A percentile compares a stretch with the other conserved stretches of the same genome.
These are phyloP conservation scores for Portunus trituberculatus DNA, from an alignment of 1,140 invertebrate species.

Conservation along the genomic window DNA sequence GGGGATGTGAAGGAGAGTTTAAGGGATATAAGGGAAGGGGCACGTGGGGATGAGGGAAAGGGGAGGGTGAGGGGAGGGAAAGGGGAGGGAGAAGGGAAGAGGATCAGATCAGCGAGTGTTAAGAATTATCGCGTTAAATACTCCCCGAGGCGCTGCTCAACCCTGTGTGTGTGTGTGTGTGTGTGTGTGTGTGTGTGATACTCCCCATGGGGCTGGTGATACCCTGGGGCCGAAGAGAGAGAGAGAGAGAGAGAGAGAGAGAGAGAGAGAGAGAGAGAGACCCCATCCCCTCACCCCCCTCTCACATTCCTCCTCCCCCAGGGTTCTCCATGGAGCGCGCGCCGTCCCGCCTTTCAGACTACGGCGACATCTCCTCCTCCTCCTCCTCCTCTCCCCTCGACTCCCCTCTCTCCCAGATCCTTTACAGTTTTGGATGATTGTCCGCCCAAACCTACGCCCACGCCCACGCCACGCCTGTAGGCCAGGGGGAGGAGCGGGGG, in stretches of 20 bases:
- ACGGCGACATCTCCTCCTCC: slow-evolving; percentile 69
- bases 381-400: slow-evolving; percentile 66
- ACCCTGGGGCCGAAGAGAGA: background rate
- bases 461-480: slow-evolving; percentile 36
- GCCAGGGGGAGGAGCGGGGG: slow-evolving; percentile 11
- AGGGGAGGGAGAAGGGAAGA: slow-evolving; percentile 24
- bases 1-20: no score
- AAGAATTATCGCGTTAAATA: slow-evolving; percentile 42
- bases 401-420: slow-evolving; percentile 69
- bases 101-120: slow-evolving; percentile 25
- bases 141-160: slow-evolving; percentile 33
- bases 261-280: slow-evolving; percentile 58
- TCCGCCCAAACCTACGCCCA: slow-evolving; percentile 68
- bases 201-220: no score
- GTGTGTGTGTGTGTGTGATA: no score
- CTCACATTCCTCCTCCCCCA: background rate
- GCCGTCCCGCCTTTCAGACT: slow-evolving; percentile 66
- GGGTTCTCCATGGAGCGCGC: slow-evolving; percentile 67
- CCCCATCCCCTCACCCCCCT: background rate
- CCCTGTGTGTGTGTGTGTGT: slow-evolving; percentile 4
- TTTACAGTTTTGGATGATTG: slow-evolving; percentile 75
- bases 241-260: slow-evolving; percentile 58
- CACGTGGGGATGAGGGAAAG: no score
- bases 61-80: background rate
- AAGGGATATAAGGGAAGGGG: no score